phyloP scores from a whole-genome alignment of 2,113 vertebrate genomes.

The Odobenus rosmarus region DNA sequence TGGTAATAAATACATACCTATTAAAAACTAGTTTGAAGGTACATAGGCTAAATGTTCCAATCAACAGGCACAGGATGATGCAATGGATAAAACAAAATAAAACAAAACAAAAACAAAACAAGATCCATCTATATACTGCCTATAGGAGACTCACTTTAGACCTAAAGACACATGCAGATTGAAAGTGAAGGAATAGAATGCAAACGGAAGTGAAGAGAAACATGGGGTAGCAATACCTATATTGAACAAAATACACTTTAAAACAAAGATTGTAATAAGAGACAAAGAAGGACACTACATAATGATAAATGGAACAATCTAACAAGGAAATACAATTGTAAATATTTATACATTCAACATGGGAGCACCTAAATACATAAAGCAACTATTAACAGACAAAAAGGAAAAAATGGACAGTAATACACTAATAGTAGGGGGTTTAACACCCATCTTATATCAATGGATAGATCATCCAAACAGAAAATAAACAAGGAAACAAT shows the following conservation, averaged over 20 bases:
- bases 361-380: background rate
- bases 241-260: background rate
- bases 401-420: background rate
- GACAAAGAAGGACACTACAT: background rate
- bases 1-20: background rate
- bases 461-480: background rate
- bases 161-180: background rate
- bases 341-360: background rate
- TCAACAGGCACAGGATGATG: background rate
- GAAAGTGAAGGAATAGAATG: background rate
- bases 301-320: background rate
- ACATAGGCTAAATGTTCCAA: background rate
- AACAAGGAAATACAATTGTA: background rate
- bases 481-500: background rate
- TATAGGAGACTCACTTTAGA: background rate
- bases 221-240: background rate
- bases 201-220: background rate
- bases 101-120: background rate
- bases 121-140: background rate
- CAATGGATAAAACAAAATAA: background rate
- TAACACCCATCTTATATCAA: background rate
- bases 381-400: background rate
- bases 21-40: background rate
- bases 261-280: background rate
- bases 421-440: background rate